Evolutionary conservation across 2,888 invertebrate species (phyloP), one percentile per base, ranked within the genome.

Genomic region (Escarpia spicata): DNA sequence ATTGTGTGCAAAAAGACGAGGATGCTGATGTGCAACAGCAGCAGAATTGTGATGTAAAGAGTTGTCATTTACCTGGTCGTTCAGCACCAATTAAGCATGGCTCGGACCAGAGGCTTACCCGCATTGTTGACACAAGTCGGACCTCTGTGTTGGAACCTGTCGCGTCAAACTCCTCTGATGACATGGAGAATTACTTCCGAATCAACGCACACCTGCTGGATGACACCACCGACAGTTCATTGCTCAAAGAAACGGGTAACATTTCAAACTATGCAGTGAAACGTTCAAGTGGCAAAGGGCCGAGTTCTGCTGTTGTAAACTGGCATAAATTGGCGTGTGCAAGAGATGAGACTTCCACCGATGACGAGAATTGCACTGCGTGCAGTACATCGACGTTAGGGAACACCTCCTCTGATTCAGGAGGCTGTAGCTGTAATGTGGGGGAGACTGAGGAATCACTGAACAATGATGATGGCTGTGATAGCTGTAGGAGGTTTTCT

Each of bases 131-230:
- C 75, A 75, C 75, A 75, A 75, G 75, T 75, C 26, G 19, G 19
- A 6, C 26, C 19, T n/a, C 26, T 75, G 26, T 75, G 75, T 2
- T 26, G 4, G 75, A 26, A 26, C 75, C 75, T 75, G 26, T 75
- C 2, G 6, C 75, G 19, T 75, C 75, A 75, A 15, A n/a, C 26
- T n/a, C 75, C 3, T 75, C 75, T 2, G 92, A 93, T 91, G 93
- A 93, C 90, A 93, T 93, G 93, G 93, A 93, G 52, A 92, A 93
- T 37, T 93, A 93, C 44, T 93, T 93, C 90, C 91, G 91, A 89
- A 92, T 91, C 15, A 93, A 93, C 89, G 93, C 93, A 19, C 93
- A 93, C 75, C 90, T 93, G 91, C 92, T 93, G 90, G 92, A 91
- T 4, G 52, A 92, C 45, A n/a, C 2, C 75, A 75, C 75, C 19